phyloP scores from a whole-genome alignment of 2,888 invertebrate genomes.

The Augochlorella aurata region DNA sequence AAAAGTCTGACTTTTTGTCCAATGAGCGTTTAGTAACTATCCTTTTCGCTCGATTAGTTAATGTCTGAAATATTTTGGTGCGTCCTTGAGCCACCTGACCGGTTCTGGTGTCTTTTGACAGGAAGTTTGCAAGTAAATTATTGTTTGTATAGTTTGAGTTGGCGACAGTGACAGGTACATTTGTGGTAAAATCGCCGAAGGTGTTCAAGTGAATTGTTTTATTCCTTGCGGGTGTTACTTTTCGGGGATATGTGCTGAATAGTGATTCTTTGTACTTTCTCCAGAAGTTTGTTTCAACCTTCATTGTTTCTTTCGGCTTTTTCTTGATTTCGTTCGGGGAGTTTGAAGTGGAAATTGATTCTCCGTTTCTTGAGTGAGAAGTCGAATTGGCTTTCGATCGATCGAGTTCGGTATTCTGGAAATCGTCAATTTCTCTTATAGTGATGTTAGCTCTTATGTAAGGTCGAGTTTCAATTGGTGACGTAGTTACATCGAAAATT shows the following conservation, averaged over 20 bases:
- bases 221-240: not conserved
- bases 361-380: not conserved
- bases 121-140: not conserved
- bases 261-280: not conserved
- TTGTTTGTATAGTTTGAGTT: not conserved
- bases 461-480: too few species aligned
- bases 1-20: not conserved
- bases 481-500: too few species aligned
- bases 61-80: not conserved
- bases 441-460: not conserved
- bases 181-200: not conserved
- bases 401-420: conserved; percentile 31
- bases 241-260: too few species aligned
- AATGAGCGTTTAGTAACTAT: conserved; percentile 31
- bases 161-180: not conserved
- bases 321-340: not conserved
- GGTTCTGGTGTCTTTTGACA: conserved; percentile 39
- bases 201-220: too few species aligned
- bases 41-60: not conserved
- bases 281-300: not conserved
- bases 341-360: not conserved
- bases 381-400: not conserved
- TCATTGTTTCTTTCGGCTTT: not conserved
- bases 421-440: conserved; percentile 7
- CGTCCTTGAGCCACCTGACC: conserved; percentile 13